Conservation (phyloP, 2,113 vertebrate genomes). For the Aleadryas rufinucha region DNA sequence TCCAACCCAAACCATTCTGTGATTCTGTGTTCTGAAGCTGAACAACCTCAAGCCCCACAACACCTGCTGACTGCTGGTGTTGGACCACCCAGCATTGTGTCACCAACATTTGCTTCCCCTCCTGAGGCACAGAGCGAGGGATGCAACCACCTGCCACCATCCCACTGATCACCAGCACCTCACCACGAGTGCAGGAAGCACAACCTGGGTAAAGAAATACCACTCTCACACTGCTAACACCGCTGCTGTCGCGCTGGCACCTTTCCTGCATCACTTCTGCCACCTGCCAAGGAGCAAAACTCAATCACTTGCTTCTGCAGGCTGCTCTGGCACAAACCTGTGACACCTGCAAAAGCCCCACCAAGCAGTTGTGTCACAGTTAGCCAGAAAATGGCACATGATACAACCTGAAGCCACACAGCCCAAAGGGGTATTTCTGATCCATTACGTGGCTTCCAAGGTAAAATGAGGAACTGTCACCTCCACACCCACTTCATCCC, state of each 20-base stretch:
- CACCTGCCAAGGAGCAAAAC: background rate
- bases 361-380: background rate
- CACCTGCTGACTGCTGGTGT: background rate
- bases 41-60: rapidly evolving
- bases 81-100: rapidly evolving
- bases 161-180: background rate
- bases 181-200: rapidly evolving
- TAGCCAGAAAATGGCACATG: rapidly evolving
- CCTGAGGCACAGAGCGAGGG: background rate
- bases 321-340: background rate
- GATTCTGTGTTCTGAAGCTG: background rate
- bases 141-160: rapidly evolving
- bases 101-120: rapidly evolving
- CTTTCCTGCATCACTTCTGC: background rate
- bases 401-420: background rate
- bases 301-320: background rate
- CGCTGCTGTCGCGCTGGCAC: rapidly evolving
- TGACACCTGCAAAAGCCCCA: background rate
- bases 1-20: background rate
- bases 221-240: rapidly evolving
- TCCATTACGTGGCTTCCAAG: rapidly evolving
- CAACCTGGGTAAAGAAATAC: background rate
- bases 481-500: background rate
- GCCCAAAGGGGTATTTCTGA: background rate
- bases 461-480: background rate